These are phyloP conservation scores for Hirtodrosophila trivittata DNA, from an alignment of 2,888 invertebrate genomes.

Conservation along the genomic window DNA sequence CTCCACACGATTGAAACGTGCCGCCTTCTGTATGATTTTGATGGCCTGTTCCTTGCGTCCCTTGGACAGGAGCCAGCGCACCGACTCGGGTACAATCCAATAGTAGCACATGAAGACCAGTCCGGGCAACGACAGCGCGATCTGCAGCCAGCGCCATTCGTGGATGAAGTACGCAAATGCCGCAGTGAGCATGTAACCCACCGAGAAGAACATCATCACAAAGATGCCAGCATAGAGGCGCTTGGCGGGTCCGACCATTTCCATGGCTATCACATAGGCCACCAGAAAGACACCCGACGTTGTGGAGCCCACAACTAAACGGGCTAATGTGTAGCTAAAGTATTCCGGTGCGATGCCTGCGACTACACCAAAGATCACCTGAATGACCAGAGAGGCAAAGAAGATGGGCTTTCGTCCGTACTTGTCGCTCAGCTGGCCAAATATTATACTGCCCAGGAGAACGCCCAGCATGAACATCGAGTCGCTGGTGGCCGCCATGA, in stretches of 20 bases:
- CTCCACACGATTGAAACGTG: conserved; percentile 87
- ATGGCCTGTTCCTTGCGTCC: conserved; percentile 87
- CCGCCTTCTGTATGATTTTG: conserved; percentile 86
- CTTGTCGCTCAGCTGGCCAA: conserved; percentile 89
- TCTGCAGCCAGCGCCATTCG: conserved; percentile 89
- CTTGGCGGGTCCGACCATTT: conserved; percentile 89
- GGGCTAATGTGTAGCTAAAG: conserved; percentile 87
- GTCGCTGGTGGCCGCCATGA: conserved; percentile 87
- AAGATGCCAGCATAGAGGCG: conserved; percentile 89
- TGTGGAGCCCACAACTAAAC: conserved; percentile 89
- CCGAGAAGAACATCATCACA: conserved; percentile 90
- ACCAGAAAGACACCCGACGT: conserved; percentile 91
- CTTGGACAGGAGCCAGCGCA: conserved; percentile 89
- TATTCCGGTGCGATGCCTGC: conserved; percentile 89
- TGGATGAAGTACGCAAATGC: conserved; percentile 87
- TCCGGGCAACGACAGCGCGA: conserved; percentile 89
- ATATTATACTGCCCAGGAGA: conserved; percentile 88
- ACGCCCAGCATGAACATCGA: conserved; percentile 88
- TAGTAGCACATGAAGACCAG: conserved; percentile 88
- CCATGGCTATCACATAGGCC: conserved; percentile 90
- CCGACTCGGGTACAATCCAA: conserved; percentile 91
- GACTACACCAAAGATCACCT: conserved; percentile 88
- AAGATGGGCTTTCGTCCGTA: conserved; percentile 89
- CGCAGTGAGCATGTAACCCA: conserved; percentile 89
- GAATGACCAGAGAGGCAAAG: conserved; percentile 88